Evolutionary conservation across 2,888 invertebrate genomes (phyloP).

Genomic region (Dryobotodes eremita): DNA sequence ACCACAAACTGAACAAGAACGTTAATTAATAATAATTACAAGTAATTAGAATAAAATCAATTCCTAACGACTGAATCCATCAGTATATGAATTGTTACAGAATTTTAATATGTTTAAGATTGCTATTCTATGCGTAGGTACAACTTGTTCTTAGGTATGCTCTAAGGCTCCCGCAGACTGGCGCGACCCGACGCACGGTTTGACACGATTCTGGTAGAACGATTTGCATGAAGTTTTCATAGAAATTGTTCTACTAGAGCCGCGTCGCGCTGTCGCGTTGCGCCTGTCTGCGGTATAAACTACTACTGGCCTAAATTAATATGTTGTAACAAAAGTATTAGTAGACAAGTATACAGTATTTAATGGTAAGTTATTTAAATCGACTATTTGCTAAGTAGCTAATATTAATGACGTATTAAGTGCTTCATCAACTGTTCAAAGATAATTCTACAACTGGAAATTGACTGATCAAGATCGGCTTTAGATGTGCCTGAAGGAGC

Average conservation of each 20-base stretch:
- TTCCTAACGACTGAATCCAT: slow-evolving; percentile 50
- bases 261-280: background rate
- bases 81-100: slow-evolving; percentile 33
- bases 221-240: background rate
- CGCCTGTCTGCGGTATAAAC: slow-evolving; percentile 1
- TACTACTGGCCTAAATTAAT: slow-evolving; percentile 8
- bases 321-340: slow-evolving; percentile 13
- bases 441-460: background rate
- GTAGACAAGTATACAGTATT: slow-evolving; percentile 1
- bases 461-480: background rate
- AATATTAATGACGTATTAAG: slow-evolving; percentile 6
- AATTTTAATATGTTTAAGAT: slow-evolving; percentile 36
- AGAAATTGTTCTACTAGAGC: background rate
- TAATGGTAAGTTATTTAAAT: slow-evolving; percentile 5
- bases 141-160: slow-evolving; percentile 56
- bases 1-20: slow-evolving; percentile 77
- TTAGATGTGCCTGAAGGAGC: background rate
- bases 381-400: slow-evolving; percentile 11
- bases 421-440: background rate
- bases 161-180: background rate
- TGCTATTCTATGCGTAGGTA: slow-evolving; percentile 32
- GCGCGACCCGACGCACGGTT: background rate
- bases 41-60: slow-evolving; percentile 59
- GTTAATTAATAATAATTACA: slow-evolving; percentile 60
- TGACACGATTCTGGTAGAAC: background rate